Percentiles rank a stretch among this genome's conserved stretches.
These are phyloP conservation scores for Leptothorax acervorum DNA, from an alignment of 2,888 invertebrate genomes.

Conservation along the genomic window DNA sequence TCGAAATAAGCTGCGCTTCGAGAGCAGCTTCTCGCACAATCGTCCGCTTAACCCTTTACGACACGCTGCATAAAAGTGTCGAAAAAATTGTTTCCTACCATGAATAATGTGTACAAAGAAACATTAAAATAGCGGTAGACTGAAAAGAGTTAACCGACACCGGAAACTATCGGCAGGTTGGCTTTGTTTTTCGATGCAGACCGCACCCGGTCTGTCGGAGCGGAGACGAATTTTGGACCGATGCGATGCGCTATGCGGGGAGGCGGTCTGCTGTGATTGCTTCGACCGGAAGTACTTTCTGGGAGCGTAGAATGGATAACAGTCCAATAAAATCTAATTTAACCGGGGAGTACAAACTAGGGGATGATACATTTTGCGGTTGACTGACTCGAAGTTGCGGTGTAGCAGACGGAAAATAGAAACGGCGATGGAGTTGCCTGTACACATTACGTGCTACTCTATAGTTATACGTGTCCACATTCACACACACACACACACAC, in stretches of 20 bases:
- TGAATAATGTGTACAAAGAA: slow-evolving; percentile 12
- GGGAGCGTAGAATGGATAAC: slow-evolving; percentile 77
- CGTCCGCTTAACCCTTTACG: slow-evolving; percentile 48
- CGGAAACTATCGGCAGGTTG: slow-evolving; percentile 13
- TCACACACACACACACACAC: not conserved
- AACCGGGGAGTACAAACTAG: slow-evolving; percentile 77
- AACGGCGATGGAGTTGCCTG: slow-evolving; percentile 65
- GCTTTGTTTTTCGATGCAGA: slow-evolving; percentile 58
- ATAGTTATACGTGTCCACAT: not conserved
- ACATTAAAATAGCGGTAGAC: not conserved
- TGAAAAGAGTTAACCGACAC: slow-evolving; percentile 8
- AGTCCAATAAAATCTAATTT: slow-evolving; percentile 82
- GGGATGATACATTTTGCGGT: slow-evolving; percentile 82
- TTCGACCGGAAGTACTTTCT: slow-evolving; percentile 76
- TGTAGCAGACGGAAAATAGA: slow-evolving; percentile 78
- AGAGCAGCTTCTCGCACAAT: slow-evolving; percentile 5
- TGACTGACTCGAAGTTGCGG: slow-evolving; percentile 79
- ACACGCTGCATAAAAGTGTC: not conserved
- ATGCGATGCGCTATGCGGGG: slow-evolving; percentile 35
- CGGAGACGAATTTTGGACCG: slow-evolving; percentile 70
- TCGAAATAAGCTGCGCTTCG: slow-evolving; percentile 39
- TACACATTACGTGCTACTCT: slow-evolving; percentile 5
- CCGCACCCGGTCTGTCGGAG: slow-evolving; percentile 63
- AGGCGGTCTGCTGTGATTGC: slow-evolving; percentile 69
- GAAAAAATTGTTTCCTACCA: not conserved